Evolutionary conservation across 2,797 vertebrate species (phyloP).

Genomic region (Acanthornis magna): DNA sequence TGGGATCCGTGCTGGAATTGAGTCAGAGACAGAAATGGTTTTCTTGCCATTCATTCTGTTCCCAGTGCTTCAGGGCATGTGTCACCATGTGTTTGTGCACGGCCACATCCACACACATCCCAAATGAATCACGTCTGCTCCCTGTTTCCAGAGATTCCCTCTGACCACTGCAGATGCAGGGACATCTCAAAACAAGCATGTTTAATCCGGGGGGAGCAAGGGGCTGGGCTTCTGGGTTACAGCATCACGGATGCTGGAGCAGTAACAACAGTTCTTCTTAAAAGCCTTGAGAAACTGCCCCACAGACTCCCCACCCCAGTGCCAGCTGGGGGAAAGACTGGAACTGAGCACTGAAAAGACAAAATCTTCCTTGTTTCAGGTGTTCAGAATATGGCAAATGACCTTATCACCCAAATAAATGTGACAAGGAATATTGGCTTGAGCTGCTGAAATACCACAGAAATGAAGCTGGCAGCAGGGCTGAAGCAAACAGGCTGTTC

Average conservation of each 20-base stretch:
- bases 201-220: fast-evolving
- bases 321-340: neutral
- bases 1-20: neutral
- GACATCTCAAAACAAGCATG: neutral
- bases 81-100: neutral
- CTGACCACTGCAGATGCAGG: neutral
- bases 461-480: neutral
- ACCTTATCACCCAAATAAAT: neutral
- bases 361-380: neutral
- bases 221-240: neutral
- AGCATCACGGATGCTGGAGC: neutral
- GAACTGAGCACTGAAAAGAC: neutral
- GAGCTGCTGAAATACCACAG: neutral
- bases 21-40: neutral
- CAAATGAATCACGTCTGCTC: neutral
- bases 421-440: neutral
- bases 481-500: neutral
- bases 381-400: neutral
- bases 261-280: neutral
- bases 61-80: neutral
- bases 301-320: neutral
- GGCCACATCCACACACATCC: neutral
- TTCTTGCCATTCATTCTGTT: neutral
- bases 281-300: neutral
- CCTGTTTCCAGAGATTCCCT: neutral